phyloP scores from a whole-genome alignment of 2,113 vertebrate genomes.

The Nestor notabilis region DNA sequence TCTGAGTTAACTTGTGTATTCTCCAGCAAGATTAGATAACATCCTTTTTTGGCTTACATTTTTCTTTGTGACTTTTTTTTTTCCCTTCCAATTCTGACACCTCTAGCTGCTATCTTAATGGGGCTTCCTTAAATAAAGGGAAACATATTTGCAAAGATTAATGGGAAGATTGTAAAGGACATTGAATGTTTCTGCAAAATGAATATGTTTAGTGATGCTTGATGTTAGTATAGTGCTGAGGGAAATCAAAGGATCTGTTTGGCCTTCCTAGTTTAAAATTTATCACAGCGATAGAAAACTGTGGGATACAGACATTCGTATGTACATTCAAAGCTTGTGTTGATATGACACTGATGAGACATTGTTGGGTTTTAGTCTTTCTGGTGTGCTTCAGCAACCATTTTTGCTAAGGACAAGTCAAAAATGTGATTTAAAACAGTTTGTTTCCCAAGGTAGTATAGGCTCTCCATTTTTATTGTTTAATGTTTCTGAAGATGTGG shows the following conservation, averaged over 20 bases:
- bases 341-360: not conserved
- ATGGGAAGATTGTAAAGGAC: not conserved
- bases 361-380: not conserved
- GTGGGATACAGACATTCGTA: not conserved
- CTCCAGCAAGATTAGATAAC: not conserved
- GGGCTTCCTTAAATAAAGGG: not conserved
- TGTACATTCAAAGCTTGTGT: not conserved
- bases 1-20: not conserved
- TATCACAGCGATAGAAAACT: not conserved
- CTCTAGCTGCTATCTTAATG: not conserved
- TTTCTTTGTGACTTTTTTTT: not conserved
- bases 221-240: not conserved
- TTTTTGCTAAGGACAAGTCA: not conserved
- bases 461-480: not conserved
- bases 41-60: rapidly evolving
- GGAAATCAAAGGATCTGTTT: not conserved
- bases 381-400: not conserved
- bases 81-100: not conserved
- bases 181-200: not conserved
- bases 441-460: not conserved
- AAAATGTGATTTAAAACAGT: not conserved
- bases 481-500: not conserved
- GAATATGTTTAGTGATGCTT: not conserved
- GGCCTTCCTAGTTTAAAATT: not conserved
- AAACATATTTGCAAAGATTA: not conserved